These are phyloP conservation scores for Zaprionus ornatus DNA, from an alignment of 1,140 invertebrate species.

Conservation along the genomic window DNA sequence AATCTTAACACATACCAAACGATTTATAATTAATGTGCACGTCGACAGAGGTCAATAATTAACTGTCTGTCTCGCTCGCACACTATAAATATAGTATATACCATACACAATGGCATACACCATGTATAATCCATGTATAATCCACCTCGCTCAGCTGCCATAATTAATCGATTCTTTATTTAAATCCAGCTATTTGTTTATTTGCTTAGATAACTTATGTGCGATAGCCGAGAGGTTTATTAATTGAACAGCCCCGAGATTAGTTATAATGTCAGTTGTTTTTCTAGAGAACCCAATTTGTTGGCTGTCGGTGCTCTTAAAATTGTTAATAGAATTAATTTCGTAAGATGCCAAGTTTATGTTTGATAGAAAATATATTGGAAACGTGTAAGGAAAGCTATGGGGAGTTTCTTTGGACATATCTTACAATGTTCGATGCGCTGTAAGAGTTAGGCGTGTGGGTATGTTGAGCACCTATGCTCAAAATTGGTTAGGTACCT, in stretches of 20 bases:
- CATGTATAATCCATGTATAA: background rate
- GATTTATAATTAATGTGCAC: constrained; percentile 43
- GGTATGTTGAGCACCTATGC: background rate
- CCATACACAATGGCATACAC: too few relatives aligned
- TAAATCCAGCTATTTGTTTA: constrained; percentile 35
- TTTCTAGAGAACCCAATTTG: background rate
- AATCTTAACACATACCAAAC: constrained; percentile 39
- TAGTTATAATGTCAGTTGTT: constrained; percentile 14
- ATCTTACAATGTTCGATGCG: background rate
- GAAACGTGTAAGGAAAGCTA: background rate
- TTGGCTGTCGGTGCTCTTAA: background rate
- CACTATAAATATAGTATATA: background rate
- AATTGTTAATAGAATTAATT: background rate
- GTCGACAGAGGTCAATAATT: constrained; percentile 42
- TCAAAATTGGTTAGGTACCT: background rate
- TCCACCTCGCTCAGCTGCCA: constrained; percentile 23
- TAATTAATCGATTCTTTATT: constrained; percentile 47
- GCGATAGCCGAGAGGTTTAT: constrained; percentile 8
- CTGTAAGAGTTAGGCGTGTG: background rate
- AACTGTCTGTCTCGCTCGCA: constrained; percentile 30
- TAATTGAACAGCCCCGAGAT: constrained; percentile 23
- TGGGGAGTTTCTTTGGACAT: background rate
- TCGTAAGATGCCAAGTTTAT: background rate
- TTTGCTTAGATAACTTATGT: constrained; percentile 39
- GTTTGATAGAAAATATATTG: background rate